These are phyloP conservation scores for Altica lythri DNA, from an alignment of 2,888 invertebrate species.

Conservation along the genomic window DNA sequence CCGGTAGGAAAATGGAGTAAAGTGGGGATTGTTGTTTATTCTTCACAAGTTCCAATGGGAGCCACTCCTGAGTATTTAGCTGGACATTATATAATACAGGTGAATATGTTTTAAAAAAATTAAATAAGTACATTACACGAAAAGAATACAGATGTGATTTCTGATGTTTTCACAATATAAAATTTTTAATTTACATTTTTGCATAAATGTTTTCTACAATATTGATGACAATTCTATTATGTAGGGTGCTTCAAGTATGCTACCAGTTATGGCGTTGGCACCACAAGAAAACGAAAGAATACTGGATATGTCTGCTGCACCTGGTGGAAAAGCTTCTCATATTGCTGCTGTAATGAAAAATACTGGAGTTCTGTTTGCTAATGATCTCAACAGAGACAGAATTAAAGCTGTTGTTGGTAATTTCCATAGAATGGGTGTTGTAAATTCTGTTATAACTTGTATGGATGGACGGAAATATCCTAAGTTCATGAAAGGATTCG, in stretches of 20 bases:
- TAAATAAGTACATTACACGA: too few relatives aligned
- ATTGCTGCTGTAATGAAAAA: slow-evolving; percentile 98
- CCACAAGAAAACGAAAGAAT: slow-evolving; percentile 95
- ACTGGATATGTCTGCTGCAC: slow-evolving; percentile 97
- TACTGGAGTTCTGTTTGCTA: slow-evolving; percentile 94
- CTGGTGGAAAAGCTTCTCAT: slow-evolving; percentile 98
- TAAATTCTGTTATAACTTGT: slow-evolving; percentile 87
- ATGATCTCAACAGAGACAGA: slow-evolving; percentile 90
- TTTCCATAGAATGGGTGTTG: slow-evolving; percentile 93
- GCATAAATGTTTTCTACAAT: too few relatives aligned
- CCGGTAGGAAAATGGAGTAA: slow-evolving; percentile 99
- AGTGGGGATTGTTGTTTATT: slow-evolving; percentile 95
- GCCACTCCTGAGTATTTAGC: slow-evolving; percentile 67
- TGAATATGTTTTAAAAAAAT: too few relatives aligned
- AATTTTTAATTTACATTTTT: too few relatives aligned
- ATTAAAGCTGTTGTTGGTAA: slow-evolving; percentile 94
- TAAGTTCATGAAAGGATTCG: slow-evolving; percentile 78
- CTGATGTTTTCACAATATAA: too few relatives aligned
- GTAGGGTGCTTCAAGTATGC: slow-evolving; percentile 80
- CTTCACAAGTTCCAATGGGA: slow-evolving; percentile 96
- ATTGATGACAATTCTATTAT: too few relatives aligned
- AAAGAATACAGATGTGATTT: too few relatives aligned
- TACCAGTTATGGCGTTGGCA: slow-evolving; percentile 97
- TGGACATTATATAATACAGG: slow-evolving; percentile 37
- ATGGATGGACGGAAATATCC: slow-evolving; percentile 90